Evolutionary conservation across 2,113 vertebrate genomes (phyloP).

Genomic region (Drymodes brunneopygia): DNA sequence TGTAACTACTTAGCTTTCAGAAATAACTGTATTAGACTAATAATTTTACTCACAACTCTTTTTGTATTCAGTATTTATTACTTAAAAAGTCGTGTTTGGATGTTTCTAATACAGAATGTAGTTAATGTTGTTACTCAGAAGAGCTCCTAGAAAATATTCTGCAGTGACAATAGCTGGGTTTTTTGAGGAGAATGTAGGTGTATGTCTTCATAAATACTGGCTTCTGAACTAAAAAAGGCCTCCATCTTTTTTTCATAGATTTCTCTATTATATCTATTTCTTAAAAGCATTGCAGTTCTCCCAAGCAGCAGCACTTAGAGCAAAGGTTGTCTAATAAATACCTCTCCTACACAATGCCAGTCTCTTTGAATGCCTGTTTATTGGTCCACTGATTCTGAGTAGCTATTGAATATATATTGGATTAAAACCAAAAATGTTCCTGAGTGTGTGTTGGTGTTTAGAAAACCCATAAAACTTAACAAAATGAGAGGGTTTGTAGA

Average conservation of each 20-base stretch:
- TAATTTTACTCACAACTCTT: neutral
- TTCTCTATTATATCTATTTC: neutral
- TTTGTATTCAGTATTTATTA: neutral
- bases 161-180: neutral
- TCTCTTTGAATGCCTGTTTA: neutral
- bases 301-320: neutral
- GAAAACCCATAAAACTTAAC: neutral
- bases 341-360: neutral
- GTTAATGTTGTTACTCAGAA: neutral
- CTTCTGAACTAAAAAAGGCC: neutral
- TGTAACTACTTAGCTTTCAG: neutral
- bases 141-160: neutral
- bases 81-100: neutral
- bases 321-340: neutral
- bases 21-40: neutral
- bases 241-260: neutral
- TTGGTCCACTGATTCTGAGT: neutral
- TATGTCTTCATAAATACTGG: neutral
- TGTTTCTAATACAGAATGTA: neutral
- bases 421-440: neutral
- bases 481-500: neutral
- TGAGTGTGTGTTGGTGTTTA: neutral
- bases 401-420: neutral
- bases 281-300: neutral
- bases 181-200: slow-evolving; percentile 17